Base-by-base conservation (phyloP, 2,888 invertebrate species). In the Ryuthela nishihirai region DNA sequence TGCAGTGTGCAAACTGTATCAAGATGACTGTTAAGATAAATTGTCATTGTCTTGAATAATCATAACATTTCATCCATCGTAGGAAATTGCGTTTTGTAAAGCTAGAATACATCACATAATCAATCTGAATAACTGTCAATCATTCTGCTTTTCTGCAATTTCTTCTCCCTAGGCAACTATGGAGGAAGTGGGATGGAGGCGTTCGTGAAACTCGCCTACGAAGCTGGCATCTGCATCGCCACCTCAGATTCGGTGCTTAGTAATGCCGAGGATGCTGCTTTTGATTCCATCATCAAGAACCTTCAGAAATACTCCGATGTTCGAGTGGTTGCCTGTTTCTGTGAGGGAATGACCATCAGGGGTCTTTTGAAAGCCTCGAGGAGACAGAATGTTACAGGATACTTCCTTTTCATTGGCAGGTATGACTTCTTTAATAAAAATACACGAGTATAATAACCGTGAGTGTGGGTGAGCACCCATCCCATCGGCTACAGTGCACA, bases 121-220 rank as follows among this genome's bases (percentile, higher is more conserved):
- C n/a, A n/a, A n/a, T n/a, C n/a, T n/a, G n/a, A n/a, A n/a, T n/a
- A n/a, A n/a, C n/a, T n/a, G n/a, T n/a, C n/a, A n/a, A n/a, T n/a
- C n/a, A n/a, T n/a, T n/a, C n/a, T n/a, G n/a, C n/a, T n/a, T n/a
- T n/a, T n/a, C n/a, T n/a, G n/a, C n/a, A n/a, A n/a, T n/a, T n/a
- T n/a, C n/a, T n/a, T n/a, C n/a, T n/a, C n/a, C n/a, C n/a, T n/a
- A 85, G 85, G 85, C 68, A 86, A 84, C 75, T 87, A 87, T 73
- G 87, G 87, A 0, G 83, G 83, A 69, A 82, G 83, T 55, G 85
- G 85, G 23, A 84, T 85, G 70, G 83, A 85, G 69, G 84, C 83
- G 43, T 87, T 87, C 74, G 80, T 83, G 24, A 82, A 83, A 70
- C 74, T 84, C 64, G 84, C 85, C 12, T 80, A 81, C 66, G 77